Evolutionary conservation across 2,888 invertebrate genomes (phyloP), one percentile per base, ranked within the genome.

Genomic region (Drosophila yooni): DNA sequence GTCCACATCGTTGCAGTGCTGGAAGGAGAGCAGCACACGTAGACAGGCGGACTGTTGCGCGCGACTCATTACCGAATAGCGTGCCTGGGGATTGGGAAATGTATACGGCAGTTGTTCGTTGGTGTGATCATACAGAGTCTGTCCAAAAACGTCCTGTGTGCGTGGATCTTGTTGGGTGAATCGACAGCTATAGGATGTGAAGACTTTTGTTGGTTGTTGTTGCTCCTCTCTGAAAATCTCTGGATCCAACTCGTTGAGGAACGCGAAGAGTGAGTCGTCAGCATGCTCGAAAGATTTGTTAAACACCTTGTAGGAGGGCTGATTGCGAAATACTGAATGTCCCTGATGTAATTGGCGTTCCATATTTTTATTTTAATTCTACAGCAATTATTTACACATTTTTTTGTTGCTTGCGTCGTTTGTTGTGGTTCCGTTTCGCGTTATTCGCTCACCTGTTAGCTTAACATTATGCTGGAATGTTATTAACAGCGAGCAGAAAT

Each of bases 221-320:
- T 73, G 60, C 15, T 81, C 81, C 33, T 83, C 50, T 7, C 43
- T 60, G 7, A 81, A 65, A 0, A 76, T 56, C 1, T 70, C 74
- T 0, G 86, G 65, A 4, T 91, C 82, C 8, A 93, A 78, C 6
- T 92, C 92, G 48, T 92, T 83, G 0, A 92, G 61, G 0, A 69
- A 68, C 0, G 75, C 69, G 59, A 76, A 92, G 0, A 92, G 66
- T 0, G 83, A 67, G 48, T 92, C 93, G 8, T 70, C 36, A 0
- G 54, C 61, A 65, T 89, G 65, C 27, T 84, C 88, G n/a, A 92
- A 87, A 0, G 87, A 73, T 74, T 88, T 91, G 48, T 91, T 88
- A 46, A 92, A 92, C 21, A 73, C 70, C 5, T 74, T 86, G n/a
- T 83, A 85, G 0, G 89, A 83, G 0, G 91, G 92, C 60, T 91